Evolutionary conservation across 2,888 invertebrate genomes (phyloP).

Genomic region (Mythimna vitellina): DNA sequence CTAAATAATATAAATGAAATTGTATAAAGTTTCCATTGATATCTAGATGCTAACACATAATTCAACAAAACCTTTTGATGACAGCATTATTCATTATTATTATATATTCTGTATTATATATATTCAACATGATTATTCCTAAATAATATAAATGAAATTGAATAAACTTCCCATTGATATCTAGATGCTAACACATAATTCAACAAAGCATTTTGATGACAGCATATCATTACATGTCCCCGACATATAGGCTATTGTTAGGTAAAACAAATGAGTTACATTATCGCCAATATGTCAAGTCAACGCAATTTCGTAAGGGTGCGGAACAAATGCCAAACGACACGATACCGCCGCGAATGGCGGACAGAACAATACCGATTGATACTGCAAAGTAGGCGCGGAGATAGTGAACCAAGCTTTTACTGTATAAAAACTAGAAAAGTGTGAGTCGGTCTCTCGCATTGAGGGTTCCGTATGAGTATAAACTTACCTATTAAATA

Average conservation of each 20-base stretch:
- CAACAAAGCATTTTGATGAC: constrained; percentile 35
- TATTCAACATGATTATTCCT: too few relatives aligned
- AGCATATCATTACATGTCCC: constrained; percentile 46
- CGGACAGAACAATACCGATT: constrained; percentile 66
- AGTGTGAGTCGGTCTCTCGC: too few relatives aligned
- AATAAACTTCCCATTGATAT: constrained; percentile 4
- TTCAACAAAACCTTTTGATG: constrained; percentile 35
- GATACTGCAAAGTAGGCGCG: constrained; percentile 45
- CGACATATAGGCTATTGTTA: constrained; percentile 34
- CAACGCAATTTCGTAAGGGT: constrained; percentile 75
- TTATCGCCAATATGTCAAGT: constrained; percentile 77
- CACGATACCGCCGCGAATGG: constrained; percentile 68
- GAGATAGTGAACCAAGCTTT: constrained; percentile 37
- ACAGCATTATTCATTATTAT: too few relatives aligned
- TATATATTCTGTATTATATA: too few relatives aligned
- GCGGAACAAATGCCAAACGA: constrained; percentile 79
- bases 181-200: constrained; percentile 22
- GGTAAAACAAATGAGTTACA: constrained; percentile 70
- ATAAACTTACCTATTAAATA: too few relatives aligned
- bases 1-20: too few relatives aligned
- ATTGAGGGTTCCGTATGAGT: too few relatives aligned
- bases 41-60: constrained; percentile 19
- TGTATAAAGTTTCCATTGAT: not conserved
- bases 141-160: too few relatives aligned
- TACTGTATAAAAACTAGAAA: not conserved